Conservation (phyloP, 2,797 vertebrate genomes). For the Anniella stebbinsi region DNA sequence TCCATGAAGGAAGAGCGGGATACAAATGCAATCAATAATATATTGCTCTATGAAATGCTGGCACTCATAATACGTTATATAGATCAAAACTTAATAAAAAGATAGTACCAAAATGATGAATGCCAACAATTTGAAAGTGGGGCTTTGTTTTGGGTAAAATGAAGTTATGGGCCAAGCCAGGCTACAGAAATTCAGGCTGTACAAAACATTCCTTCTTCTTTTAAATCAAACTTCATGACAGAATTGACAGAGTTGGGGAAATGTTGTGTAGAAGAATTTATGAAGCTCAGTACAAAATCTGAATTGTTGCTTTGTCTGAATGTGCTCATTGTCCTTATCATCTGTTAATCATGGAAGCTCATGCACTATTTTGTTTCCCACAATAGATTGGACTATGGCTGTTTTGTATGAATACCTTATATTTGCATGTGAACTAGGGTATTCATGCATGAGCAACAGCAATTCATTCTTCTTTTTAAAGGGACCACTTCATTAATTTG, state of each 20-base stretch:
- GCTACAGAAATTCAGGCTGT: not conserved
- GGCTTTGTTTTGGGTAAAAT: not conserved
- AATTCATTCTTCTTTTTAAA: conserved; percentile 69
- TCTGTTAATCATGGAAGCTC: conserved; percentile 64
- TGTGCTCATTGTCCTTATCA: conserved; percentile 71
- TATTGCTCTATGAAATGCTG: not conserved
- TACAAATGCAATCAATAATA: not conserved
- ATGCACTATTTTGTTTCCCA: conserved; percentile 69
- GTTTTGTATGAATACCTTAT: conserved; percentile 71
- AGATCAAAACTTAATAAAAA: not conserved
- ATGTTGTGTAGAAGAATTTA: conserved; percentile 65
- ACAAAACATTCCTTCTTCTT: conserved; percentile 52
- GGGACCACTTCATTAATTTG: conserved; percentile 67
- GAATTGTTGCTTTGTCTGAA: conserved; percentile 68
- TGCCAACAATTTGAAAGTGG: not conserved
- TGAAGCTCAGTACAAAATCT: conserved; percentile 60
- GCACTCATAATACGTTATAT: not conserved
- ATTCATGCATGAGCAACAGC: conserved; percentile 69
- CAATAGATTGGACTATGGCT: conserved; percentile 69
- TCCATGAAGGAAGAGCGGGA: not conserved
- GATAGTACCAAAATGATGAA: not conserved
- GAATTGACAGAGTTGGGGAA: conserved; percentile 47
- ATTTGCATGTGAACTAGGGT: conserved; percentile 74
- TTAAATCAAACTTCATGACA: conserved; percentile 20
- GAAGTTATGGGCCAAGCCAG: not conserved